A percentile compares a stretch with the other conserved stretches of the same genome.
phyloP scores from a whole-genome alignment of 2,113 vertebrate species.

The Gadus chalcogrammus region DNA sequence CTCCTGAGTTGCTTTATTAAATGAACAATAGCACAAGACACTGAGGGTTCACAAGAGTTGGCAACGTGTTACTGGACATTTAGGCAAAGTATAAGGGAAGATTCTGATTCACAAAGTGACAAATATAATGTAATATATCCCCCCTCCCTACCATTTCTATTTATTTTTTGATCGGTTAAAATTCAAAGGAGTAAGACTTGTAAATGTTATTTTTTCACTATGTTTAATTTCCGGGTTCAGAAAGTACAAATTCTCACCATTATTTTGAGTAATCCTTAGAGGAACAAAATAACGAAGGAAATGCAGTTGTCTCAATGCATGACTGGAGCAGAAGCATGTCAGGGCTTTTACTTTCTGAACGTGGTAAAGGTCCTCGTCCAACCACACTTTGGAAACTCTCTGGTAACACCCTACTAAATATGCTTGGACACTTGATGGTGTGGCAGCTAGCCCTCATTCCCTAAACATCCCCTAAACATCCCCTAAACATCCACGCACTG shows the following conservation, averaged over 20 bases:
- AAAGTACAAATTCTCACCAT: no score
- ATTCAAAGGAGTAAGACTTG: no score
- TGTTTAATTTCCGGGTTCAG: slow-evolving; percentile 24
- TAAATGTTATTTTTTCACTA: no score
- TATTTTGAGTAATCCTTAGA: no score
- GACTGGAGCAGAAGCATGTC: no score
- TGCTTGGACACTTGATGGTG: slow-evolving; percentile 24
- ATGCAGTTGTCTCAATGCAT: no score
- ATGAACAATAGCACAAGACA: slow-evolving; percentile 74
- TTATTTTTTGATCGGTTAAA: slow-evolving; percentile 56
- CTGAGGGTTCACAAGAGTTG: slow-evolving; percentile 55
- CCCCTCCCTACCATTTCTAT: slow-evolving; percentile 42
- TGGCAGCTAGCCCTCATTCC: slow-evolving; percentile 32
- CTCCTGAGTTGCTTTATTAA: slow-evolving; percentile 54
- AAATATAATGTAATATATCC: slow-evolving; percentile 48
- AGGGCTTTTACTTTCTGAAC: no score
- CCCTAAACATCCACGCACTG: not conserved
- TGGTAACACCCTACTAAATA: slow-evolving; percentile 37
- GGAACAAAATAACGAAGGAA: no score
- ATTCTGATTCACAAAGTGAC: slow-evolving; percentile 40
- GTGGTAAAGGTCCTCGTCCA: no score
- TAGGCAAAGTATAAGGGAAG: slow-evolving; percentile 27
- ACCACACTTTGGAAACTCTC: no score
- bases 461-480: slow-evolving; percentile 17
- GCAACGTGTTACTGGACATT: slow-evolving; percentile 44